Base-by-base conservation (phyloP, 2,888 invertebrate species). In the Phragmatobia fuliginosa region DNA sequence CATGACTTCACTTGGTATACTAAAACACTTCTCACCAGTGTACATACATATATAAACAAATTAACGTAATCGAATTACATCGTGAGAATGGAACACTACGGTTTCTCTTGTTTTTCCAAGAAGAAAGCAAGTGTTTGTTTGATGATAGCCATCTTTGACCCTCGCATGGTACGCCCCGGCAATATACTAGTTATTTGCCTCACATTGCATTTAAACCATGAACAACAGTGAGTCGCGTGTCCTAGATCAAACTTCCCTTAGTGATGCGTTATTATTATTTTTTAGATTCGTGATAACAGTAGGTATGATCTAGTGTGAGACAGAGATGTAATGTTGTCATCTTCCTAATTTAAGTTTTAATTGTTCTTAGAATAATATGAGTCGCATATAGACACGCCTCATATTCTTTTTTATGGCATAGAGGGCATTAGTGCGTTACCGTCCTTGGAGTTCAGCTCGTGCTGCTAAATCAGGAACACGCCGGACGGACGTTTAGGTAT, bases 191-290 rank as follows among this genome's bases (percentile, higher is more conserved):
- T 92, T 85, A 83, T 87, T 89, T 86, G 90, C 71, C 88, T 90
- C 89, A 92, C 90, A 90, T 92, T 91, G 88, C 86, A 88, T 87
- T 83, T 85, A 85, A 87, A 90, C 90, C 90, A 91, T 92, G 90
- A 90, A 88, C 84, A 76, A 76, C 70, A 61, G 63, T 77, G 70
- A 78, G 77, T 77, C 82, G 83, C 83, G 78, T 87, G 89, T 70
- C 86, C 89, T 80, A 90, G 87, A 85, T 70, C 73, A 72, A 77
- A 71, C 73, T 77, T 81, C 79, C 81, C 84, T 86, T 86, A 56
- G 61, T 56, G 14, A 61, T 25, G n/a, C 67, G 28, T 66, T 64
- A 71, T 65, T 64, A 64, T 21, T 65, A 66, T 41, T 58, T 56
- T 68, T 68, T 58, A 63, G 41, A 62, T 67, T 41, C 38, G 18